Evolutionary conservation across 1,140 invertebrate genomes (phyloP).

Genomic region (Magallana ariakensis): DNA sequence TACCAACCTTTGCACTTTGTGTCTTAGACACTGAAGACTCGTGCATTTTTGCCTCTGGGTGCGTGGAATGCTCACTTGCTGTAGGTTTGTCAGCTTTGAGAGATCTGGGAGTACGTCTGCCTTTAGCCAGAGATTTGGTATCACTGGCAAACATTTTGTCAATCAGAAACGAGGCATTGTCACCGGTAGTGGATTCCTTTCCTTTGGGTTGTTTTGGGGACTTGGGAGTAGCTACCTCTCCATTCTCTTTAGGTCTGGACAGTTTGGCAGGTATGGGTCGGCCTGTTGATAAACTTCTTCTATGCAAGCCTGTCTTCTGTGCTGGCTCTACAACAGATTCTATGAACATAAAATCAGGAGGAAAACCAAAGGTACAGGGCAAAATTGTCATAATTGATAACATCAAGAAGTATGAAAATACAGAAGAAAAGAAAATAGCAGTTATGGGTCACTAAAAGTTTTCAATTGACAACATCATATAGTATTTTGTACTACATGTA

Average conservation of each 20-base stretch:
- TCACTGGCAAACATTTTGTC: constrained; percentile 72
- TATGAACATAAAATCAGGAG: too few relatives aligned
- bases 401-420: too few relatives aligned
- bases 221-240: not conserved
- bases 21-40: constrained; percentile 48
- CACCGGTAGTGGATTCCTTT: constrained; percentile 53
- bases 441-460: too few relatives aligned
- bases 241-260: constrained; percentile 48
- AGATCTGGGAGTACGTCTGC: constrained; percentile 35
- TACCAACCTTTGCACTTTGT: not conserved
- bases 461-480: too few relatives aligned
- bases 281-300: constrained; percentile 47
- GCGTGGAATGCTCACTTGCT: constrained; percentile 68
- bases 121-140: constrained; percentile 17
- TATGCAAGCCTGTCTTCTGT: constrained; percentile 47
- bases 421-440: too few relatives aligned
- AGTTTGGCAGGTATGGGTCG: constrained; percentile 38
- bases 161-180: constrained; percentile 69
- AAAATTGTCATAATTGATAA: too few relatives aligned
- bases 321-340: not conserved
- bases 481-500: too few relatives aligned
- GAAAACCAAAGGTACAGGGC: too few relatives aligned
- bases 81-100: constrained; percentile 45
- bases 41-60: constrained; percentile 68
- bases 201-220: constrained; percentile 39